phyloP scores from a whole-genome alignment of 2,113 vertebrate genomes.

The Caloenas nicobarica region DNA sequence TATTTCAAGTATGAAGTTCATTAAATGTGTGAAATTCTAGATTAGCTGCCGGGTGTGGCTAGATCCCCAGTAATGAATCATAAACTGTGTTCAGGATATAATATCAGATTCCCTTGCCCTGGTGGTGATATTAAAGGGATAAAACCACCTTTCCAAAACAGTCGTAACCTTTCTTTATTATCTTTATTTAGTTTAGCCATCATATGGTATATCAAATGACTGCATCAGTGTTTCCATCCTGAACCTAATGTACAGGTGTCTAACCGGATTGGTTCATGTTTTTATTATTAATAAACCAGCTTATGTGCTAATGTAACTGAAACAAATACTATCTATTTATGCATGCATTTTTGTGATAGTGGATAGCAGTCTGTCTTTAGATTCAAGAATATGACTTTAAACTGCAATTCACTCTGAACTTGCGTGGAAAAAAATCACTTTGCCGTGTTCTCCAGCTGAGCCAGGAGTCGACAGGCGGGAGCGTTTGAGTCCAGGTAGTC shows the following conservation, averaged over 20 bases:
- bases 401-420: not conserved
- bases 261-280: not conserved
- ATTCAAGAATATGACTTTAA: not conserved
- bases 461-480: not conserved
- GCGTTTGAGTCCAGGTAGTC: not conserved
- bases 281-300: not conserved
- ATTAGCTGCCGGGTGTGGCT: slow-evolving; percentile 74
- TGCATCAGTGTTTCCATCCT: slow-evolving; percentile 4
- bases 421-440: not conserved
- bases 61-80: slow-evolving; percentile 66
- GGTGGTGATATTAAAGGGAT: not conserved
- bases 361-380: not conserved
- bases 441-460: not conserved
- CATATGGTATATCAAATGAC: not conserved
- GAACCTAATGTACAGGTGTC: not conserved
- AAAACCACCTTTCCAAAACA: slow-evolving; percentile 39
- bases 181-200: slow-evolving; percentile 10
- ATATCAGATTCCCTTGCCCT: slow-evolving; percentile 34
- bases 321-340: not conserved
- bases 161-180: not conserved
- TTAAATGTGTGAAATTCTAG: slow-evolving; percentile 81
- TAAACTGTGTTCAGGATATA: slow-evolving; percentile 64
- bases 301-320: not conserved
- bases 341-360: not conserved
- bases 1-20: slow-evolving; percentile 79